Evolutionary conservation across 2,888 invertebrate species (phyloP).

Genomic region (Aethes cnicana): DNA sequence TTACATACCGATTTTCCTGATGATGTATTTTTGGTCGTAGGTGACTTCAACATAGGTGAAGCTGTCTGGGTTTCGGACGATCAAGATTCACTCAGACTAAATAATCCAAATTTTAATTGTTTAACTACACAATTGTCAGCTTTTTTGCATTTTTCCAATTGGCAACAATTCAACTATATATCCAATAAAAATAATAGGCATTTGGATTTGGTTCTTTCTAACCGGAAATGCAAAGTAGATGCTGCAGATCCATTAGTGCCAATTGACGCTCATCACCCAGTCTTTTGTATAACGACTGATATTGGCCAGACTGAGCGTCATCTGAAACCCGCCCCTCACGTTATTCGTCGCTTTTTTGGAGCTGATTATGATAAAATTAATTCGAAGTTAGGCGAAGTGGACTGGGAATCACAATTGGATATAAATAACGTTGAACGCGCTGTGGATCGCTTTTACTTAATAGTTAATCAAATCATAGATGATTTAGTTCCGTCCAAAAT

Average conservation of each 20-base stretch:
- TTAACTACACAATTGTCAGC: slow-evolving; percentile 7
- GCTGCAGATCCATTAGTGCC: background rate
- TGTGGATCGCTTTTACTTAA: slow-evolving; percentile 18
- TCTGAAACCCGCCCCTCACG: background rate
- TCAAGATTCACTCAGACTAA: background rate
- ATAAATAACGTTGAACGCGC: slow-evolving; percentile 7
- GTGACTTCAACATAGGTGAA: slow-evolving; percentile 2
- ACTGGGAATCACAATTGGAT: slow-evolving; percentile 5
- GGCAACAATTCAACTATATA: slow-evolving; percentile 15
- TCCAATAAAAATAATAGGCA: slow-evolving; percentile 9
- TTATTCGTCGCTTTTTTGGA: background rate
- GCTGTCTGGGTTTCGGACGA: background rate
- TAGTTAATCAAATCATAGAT: slow-evolving; percentile 10
- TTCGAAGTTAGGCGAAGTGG: background rate
- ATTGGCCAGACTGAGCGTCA: background rate
- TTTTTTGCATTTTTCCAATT: slow-evolving; percentile 11
- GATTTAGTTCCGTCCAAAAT: slow-evolving; percentile 6
- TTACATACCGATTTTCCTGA: background rate
- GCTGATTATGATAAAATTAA: background rate
- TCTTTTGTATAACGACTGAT: slow-evolving; percentile 6
- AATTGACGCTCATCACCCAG: slow-evolving; percentile 22
- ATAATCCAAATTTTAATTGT: background rate
- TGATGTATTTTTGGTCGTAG: background rate
- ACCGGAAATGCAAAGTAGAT: background rate
- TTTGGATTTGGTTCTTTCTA: slow-evolving; percentile 20